These are phyloP conservation scores for Onychostoma macrolepis DNA, from an alignment of 2,113 vertebrate genomes.

Conservation along the genomic window DNA sequence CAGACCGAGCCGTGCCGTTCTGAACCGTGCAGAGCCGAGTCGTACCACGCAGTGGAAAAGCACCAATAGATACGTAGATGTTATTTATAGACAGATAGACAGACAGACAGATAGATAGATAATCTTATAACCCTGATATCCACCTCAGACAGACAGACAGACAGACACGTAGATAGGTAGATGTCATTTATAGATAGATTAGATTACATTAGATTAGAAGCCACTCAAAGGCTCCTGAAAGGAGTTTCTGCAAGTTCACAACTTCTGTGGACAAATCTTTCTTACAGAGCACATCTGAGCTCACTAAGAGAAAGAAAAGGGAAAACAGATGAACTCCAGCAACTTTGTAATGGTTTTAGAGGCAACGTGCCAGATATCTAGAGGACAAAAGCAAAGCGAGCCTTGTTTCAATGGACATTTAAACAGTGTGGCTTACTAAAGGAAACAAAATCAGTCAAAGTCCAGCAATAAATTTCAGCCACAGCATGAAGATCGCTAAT, in stretches of 20 bases:
- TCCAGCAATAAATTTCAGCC: constrained; percentile 22
- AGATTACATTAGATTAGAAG: not conserved
- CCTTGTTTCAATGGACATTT: not conserved
- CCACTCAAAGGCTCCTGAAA: not conserved
- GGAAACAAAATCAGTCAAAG: constrained; percentile 16
- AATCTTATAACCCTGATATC: no score
- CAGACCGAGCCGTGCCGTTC: no score
- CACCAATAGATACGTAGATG: no score
- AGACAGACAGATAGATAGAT: not conserved
- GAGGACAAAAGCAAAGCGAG: constrained; percentile 8
- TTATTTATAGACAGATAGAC: not conserved
- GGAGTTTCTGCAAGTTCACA: not conserved
- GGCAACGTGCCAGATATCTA: constrained; percentile 21
- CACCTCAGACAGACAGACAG: not conserved
- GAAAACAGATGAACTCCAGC: constrained; percentile 14
- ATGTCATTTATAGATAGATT: not conserved
- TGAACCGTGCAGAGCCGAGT: no score
- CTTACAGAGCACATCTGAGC: not conserved
- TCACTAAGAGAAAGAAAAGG: not conserved
- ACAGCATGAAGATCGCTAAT: not conserved
- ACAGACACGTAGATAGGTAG: not conserved
- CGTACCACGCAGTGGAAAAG: no score
- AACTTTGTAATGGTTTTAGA: not conserved
- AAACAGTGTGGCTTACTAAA: not conserved
- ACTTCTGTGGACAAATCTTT: not conserved